These are phyloP conservation scores for Diadegma fenestrale DNA, from an alignment of 2,888 invertebrate species.

Conservation along the genomic window DNA sequence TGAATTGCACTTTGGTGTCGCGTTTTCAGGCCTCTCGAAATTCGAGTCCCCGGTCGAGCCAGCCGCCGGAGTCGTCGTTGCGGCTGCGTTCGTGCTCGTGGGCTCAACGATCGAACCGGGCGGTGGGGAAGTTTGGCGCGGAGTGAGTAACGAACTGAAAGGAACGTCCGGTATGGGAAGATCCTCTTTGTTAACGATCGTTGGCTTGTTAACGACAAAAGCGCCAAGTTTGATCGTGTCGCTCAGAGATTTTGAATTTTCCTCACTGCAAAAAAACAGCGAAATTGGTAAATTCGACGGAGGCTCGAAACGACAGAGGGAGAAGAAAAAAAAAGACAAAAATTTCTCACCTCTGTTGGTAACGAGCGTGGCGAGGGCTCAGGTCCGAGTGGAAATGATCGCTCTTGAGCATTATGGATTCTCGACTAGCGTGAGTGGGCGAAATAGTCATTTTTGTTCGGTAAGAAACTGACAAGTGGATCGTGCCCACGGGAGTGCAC, in stretches of 20 bases:
- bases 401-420: slow-evolving; percentile 94
- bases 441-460: slow-evolving; percentile 96
- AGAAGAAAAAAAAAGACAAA: no score
- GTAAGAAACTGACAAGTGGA: slow-evolving; percentile 93
- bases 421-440: slow-evolving; percentile 90
- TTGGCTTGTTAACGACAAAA: slow-evolving; percentile 90
- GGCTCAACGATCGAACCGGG: slow-evolving; percentile 71
- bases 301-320: slow-evolving; percentile 40
- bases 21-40: slow-evolving; percentile 72
- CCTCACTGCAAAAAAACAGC: slow-evolving; percentile 86
- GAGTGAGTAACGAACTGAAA: slow-evolving; percentile 87
- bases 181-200: slow-evolving; percentile 86
- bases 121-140: slow-evolving; percentile 82
- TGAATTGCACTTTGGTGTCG: slow-evolving; percentile 82
- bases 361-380: slow-evolving; percentile 89
- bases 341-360: slow-evolving; percentile 86
- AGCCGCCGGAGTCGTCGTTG: slow-evolving; percentile 48
- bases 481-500: slow-evolving; percentile 93
- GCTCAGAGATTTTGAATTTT: slow-evolving; percentile 89
- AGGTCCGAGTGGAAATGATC: slow-evolving; percentile 94
- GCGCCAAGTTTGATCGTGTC: slow-evolving; percentile 92
- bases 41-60: slow-evolving; percentile 50
- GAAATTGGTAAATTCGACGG: not conserved
- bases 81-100: slow-evolving; percentile 64
- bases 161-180: slow-evolving; percentile 88